phyloP scores from a whole-genome alignment of 2,797 vertebrate species.

The Leptodactylus fallax region DNA sequence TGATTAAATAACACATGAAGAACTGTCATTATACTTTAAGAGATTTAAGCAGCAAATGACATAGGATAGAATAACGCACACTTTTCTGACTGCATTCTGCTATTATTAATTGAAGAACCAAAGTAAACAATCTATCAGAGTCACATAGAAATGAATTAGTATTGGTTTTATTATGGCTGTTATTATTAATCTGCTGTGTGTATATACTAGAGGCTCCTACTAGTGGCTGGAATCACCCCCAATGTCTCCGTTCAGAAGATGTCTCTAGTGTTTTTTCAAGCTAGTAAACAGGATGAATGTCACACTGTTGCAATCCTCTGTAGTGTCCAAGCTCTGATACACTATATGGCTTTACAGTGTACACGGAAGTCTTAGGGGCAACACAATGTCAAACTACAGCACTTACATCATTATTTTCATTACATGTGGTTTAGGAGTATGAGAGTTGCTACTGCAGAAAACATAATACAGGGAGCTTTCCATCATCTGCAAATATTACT shows the following conservation, averaged over 20 bases:
- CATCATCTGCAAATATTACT: neutral
- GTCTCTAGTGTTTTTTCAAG: neutral
- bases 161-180: conserved; percentile 58
- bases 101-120: conserved; percentile 50
- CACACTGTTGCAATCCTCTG: conserved; percentile 20
- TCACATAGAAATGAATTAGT: conserved; percentile 58
- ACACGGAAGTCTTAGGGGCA: conserved; percentile 15
- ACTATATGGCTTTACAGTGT: neutral
- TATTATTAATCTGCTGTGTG: conserved; percentile 43
- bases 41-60: conserved; percentile 39
- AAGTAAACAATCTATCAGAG: conserved; percentile 52
- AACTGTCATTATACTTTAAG: conserved; percentile 26
- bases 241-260: neutral
- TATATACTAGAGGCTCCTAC: conserved; percentile 40
- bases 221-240: conserved; percentile 41
- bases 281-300: conserved; percentile 35
- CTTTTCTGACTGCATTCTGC: conserved; percentile 28
- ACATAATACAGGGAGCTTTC: neutral
- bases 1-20: neutral
- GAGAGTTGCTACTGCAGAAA: neutral
- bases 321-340: neutral
- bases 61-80: conserved; percentile 29
- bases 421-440: neutral
- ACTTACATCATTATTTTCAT: neutral
- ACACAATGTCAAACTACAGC: conserved; percentile 25